Percentiles rank a stretch among this genome's conserved stretches.
Evolutionary conservation across 2,888 invertebrate species (phyloP).

Genomic region (Lucinisca nassula): DNA sequence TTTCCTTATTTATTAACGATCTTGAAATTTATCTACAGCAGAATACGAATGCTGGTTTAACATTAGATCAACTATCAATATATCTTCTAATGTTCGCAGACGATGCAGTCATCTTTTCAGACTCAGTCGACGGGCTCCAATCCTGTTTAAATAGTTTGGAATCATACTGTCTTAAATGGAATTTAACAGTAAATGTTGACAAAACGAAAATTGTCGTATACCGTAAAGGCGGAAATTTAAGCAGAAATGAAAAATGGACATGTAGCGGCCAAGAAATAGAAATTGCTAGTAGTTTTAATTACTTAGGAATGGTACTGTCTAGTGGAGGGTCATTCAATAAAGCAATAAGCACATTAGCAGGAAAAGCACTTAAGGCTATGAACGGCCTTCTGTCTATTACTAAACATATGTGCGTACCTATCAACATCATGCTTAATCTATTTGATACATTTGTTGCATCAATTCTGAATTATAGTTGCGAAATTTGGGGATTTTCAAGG

Average conservation of each 20-base stretch:
- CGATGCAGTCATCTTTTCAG: not conserved
- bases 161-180: not conserved
- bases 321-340: not conserved
- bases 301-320: not conserved
- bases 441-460: not conserved
- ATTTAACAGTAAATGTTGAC: not conserved
- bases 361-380: not conserved
- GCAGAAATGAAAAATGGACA: not conserved
- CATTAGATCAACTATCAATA: not conserved
- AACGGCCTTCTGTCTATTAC: not conserved
- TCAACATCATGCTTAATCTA: not conserved
- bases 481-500: not conserved
- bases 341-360: not conserved
- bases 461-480: not conserved
- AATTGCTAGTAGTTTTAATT: not conserved
- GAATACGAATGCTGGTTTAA: not conserved
- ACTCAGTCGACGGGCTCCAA: not conserved
- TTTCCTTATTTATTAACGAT: conserved; percentile 37
- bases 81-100: not conserved
- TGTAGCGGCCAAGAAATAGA: not conserved
- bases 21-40: conserved; percentile 5
- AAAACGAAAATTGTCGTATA: not conserved
- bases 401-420: not conserved
- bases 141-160: not conserved
- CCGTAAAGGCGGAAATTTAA: not conserved